Evolutionary conservation across 2,797 vertebrate species (phyloP), one percentile per base, ranked within the genome.

Genomic region (Galagoides demidoff): DNA sequence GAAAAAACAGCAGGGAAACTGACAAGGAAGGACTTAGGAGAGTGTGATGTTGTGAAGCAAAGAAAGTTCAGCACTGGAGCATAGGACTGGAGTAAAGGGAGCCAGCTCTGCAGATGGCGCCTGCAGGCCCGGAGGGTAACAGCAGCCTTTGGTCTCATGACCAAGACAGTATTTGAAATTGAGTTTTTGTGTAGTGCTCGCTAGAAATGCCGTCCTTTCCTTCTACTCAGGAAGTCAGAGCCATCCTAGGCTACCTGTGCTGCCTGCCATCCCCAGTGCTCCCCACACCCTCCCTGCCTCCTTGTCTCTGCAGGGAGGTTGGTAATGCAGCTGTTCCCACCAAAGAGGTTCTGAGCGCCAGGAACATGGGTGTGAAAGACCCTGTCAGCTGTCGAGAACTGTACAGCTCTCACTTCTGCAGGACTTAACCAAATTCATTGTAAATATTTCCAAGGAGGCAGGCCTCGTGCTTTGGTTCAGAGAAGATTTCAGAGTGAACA

Each of bases 221-320:
- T 95, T n/a, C 81, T 90, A 49, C 85, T 76, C 17, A 5, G 17
- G 57, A 71, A 79, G 25, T 49, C 31, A 14, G 64, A 63, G 61
- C 63, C 2, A 5, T 68, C 29, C 13, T n/a, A 85, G 31, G 13
- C 37, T 22, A 11, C 43, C 17, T 86, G 34, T 11, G 5, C n/a
- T 19, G 3, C 49, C 2, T 1, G 59, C 23, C 1, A 0, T 27
- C 39, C 7, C 7, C n/a, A 8, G 16, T 20, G 83, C 39, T 43
- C 20, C 6, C 5, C 34, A 25, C 1, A 23, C 27, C 27, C 12
- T 1, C 27, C 27, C 12, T 1, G 1, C 22, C n/a, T 66, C 39
- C 25, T 45, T 11, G 7, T 31, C 43, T 7, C 49, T 73, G 12
- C 2, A 4, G 64, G 4, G 39, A 74, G 10, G 23, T 31, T 16